phyloP scores from a whole-genome alignment of 2,113 vertebrate genomes.

The Semnornis frantzii region DNA sequence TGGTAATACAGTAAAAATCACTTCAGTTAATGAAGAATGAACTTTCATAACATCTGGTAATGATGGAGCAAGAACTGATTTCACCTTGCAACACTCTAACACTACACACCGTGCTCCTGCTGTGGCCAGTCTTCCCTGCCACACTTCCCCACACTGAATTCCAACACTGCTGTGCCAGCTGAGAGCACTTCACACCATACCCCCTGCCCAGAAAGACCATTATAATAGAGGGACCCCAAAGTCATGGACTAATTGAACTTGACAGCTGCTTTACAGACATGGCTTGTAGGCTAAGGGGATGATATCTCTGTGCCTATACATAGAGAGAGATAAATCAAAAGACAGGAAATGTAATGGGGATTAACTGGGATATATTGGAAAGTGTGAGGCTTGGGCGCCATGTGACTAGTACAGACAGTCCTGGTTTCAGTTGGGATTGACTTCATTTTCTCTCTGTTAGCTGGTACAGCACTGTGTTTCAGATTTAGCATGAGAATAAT shows the following conservation, averaged over 20 bases:
- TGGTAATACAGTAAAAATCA: not conserved
- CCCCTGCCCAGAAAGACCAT: not conserved
- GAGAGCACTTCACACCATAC: not conserved
- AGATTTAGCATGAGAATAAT: not conserved
- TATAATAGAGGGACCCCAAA: not conserved
- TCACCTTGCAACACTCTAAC: not conserved
- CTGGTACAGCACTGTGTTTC: not conserved
- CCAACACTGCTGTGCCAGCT: not conserved
- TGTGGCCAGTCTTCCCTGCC: not conserved
- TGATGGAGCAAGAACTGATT: not conserved
- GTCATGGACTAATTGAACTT: not conserved
- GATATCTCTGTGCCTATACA: not conserved
- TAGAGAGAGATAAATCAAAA: not conserved
- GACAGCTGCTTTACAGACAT: not conserved
- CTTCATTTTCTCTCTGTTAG: not conserved
- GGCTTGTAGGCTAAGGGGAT: not conserved
- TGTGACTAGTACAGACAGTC: not conserved
- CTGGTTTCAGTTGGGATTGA: too few relatives aligned
- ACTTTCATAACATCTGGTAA: not conserved
- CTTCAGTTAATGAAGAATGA: not conserved
- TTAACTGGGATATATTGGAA: not conserved
- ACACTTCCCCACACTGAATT: not conserved
- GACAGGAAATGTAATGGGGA: not conserved
- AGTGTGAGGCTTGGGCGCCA: not conserved
- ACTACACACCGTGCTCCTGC: not conserved